phyloP scores from a whole-genome alignment of 2,797 vertebrate species.

The Anguilla anguilla region DNA sequence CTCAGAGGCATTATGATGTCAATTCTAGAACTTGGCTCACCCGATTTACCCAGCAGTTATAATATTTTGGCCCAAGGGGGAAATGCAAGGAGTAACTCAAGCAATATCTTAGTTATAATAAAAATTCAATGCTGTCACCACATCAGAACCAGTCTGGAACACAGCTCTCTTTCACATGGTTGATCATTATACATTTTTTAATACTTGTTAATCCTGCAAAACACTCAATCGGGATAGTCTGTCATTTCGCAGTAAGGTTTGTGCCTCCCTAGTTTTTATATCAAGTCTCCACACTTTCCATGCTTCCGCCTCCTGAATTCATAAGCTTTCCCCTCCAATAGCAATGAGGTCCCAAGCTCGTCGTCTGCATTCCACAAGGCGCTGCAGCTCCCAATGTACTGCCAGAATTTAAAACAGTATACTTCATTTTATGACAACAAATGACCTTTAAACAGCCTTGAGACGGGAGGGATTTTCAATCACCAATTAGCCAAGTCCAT shows the following conservation, averaged over 20 bases:
- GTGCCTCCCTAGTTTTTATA: background rate
- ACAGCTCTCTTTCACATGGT: background rate
- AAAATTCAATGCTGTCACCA: background rate
- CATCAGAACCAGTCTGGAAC: too few relatives aligned
- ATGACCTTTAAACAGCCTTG: conserved; percentile 67
- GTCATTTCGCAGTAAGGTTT: background rate
- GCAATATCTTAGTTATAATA: background rate
- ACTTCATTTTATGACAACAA: conserved; percentile 64
- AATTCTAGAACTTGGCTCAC: background rate
- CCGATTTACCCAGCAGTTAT: background rate
- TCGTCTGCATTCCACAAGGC: conserved; percentile 2
- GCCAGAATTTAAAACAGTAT: conserved; percentile 54
- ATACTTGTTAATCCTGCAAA: background rate
- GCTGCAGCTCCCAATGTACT: conserved; percentile 21
- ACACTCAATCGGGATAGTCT: background rate
- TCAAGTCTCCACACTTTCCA: background rate
- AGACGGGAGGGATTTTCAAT: conserved; percentile 64
- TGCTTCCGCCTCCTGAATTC: background rate
- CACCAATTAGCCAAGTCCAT: conserved; percentile 66
- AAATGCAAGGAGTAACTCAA: background rate
- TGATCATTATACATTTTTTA: background rate
- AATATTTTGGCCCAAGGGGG: background rate
- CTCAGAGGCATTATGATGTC: background rate
- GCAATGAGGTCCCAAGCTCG: background rate
- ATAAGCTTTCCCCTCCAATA: background rate